A percentile compares a stretch with the other conserved stretches of the same genome.
Conservation (phyloP, 2,797 vertebrate genomes). For the Pampus argenteus region DNA sequence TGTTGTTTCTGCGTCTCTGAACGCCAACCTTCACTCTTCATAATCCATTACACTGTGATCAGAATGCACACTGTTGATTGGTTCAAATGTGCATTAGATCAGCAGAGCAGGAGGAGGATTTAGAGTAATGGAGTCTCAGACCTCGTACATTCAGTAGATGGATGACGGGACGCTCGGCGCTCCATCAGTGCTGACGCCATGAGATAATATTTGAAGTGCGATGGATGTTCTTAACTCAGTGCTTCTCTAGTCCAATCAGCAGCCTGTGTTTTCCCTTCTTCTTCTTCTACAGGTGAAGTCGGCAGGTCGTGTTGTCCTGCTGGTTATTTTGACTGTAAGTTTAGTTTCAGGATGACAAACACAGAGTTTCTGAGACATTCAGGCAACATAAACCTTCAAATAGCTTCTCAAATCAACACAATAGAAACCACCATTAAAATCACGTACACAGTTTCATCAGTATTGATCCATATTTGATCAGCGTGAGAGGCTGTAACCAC, state of each 20-base stretch:
- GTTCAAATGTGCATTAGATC: conserved; percentile 56
- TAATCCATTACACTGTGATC: conserved; percentile 62
- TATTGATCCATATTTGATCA: no score
- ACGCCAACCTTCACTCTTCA: conserved; percentile 34
- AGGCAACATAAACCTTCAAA: no score
- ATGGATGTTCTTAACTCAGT: conserved; percentile 45
- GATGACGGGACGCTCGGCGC: conserved; percentile 29
- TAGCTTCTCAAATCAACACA: no score
- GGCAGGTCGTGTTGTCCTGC: background rate
- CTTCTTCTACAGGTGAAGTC: conserved; percentile 12
- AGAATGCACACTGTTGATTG: conserved; percentile 62
- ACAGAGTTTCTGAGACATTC: no score
- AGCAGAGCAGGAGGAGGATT: conserved; percentile 34
- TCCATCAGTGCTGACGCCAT: conserved; percentile 43
- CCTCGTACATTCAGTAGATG: conserved; percentile 33
- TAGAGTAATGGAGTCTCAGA: conserved; percentile 51
- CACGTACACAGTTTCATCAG: no score
- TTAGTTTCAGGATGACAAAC: background rate
- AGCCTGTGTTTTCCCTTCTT: background rate
- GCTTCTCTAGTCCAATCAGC: background rate
- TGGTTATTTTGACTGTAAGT: background rate
- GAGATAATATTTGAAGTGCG: conserved; percentile 62
- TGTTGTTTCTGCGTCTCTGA: background rate
- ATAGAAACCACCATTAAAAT: no score
- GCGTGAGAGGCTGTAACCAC: no score